phyloP scores from a whole-genome alignment of 2,888 invertebrate genomes.

The Chrysina gloriosa region DNA sequence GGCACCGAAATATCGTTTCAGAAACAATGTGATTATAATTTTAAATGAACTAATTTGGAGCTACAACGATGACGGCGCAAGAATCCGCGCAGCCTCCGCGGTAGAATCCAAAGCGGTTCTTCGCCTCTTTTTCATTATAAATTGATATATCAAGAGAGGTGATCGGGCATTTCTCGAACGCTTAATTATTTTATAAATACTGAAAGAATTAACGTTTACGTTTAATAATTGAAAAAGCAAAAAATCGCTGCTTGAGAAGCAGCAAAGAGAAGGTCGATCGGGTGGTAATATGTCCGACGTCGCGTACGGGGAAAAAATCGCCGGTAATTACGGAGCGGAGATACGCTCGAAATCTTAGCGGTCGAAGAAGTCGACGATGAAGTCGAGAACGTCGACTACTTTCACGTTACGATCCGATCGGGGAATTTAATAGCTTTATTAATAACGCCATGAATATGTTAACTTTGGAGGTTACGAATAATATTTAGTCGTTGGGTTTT shows the following conservation, averaged over 20 bases:
- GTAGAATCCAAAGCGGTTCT: background rate
- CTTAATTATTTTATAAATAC: constrained; percentile 50
- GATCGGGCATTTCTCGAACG: constrained; percentile 49
- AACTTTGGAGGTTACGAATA: constrained; percentile 53
- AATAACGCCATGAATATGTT: constrained; percentile 57
- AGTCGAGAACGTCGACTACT: background rate
- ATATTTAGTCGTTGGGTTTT: constrained; percentile 45
- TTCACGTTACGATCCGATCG: constrained; percentile 2
- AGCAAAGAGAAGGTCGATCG: too few relatives aligned
- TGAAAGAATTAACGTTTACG: constrained; percentile 51
- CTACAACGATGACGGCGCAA: constrained; percentile 18
- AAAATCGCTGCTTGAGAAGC: too few relatives aligned
- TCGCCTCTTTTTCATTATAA: constrained; percentile 42
- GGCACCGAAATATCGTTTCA: background rate
- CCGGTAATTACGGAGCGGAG: background rate
- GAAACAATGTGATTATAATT: constrained; percentile 42
- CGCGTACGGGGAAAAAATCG: background rate
- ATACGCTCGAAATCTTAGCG: background rate
- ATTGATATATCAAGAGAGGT: constrained; percentile 57
- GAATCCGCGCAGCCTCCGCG: constrained; percentile 4
- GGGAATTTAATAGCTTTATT: constrained; percentile 53
- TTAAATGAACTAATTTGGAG: constrained; percentile 42
- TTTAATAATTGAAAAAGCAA: constrained; percentile 7
- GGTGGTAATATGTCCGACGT: too few relatives aligned
- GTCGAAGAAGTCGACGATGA: background rate